Base-by-base conservation (phyloP, 2,888 invertebrate species). In the Stenolophus ochropezus region DNA sequence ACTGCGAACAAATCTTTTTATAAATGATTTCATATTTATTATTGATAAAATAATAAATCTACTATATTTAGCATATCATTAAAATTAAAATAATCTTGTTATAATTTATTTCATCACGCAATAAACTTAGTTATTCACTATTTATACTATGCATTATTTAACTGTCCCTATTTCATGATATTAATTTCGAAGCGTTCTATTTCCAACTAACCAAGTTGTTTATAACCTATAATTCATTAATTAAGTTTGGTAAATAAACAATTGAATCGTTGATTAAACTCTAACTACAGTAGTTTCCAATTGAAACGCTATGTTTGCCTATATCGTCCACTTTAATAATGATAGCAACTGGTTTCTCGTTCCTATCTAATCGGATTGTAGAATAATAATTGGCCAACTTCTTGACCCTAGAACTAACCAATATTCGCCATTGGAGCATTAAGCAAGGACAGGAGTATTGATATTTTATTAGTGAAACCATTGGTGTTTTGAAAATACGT, bases 231-330 rank as follows among this genome's bases (percentile, higher is more conserved):
- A n/a, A n/a, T n/a, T n/a, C 16, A 53, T 18, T 53, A 2, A 53
- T 53, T 53, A 2, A 23, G 4, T 25, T 25, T 61, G 23, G 25
- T 61, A 61, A 61, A 61, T 61, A 61, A 61, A 61, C 61, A 61
- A 56, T 61, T 23, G n/a, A n/a, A n/a, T n/a, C n/a, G 61, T 61
- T 27, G 61, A 61, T 61, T 18, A 2, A 69, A 42, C 33, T 69
- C 27, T 69, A 69, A 69, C 33, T 69, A 33, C 65, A 11, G n/a
- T 16, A 69, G 65, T 33, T 69, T 18, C 16, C 27, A 69, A 69
- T 69, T 69, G 65, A 69, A 69, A 69, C 33, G 33, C 20, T 4
- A 4, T 69, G 65, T 69, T 33, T 69, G 33, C 20, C 8, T 8
- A 27, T 16, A 16, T 11, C 11, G 11, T 42, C 1, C 8, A 14